These are phyloP conservation scores for Drosophila parthenogenetica DNA, from an alignment of 2,888 invertebrate genomes.

Conservation along the genomic window DNA sequence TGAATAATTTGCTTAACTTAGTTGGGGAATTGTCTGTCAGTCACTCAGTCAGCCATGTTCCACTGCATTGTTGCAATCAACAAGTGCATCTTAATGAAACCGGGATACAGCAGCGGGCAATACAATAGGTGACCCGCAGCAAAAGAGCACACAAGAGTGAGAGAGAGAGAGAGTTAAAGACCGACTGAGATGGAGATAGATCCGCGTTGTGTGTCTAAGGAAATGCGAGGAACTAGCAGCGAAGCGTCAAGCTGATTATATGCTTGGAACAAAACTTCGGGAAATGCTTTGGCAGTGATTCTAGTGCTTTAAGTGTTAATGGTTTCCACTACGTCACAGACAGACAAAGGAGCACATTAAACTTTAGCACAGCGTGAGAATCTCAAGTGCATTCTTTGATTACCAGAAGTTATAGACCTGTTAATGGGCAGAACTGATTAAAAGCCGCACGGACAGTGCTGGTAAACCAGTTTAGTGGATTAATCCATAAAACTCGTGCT, in stretches of 20 bases:
- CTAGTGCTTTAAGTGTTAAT: slow-evolving; percentile 55
- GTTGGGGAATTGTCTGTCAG: slow-evolving; percentile 46
- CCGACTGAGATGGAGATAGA: not conserved
- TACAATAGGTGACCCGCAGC: slow-evolving; percentile 40
- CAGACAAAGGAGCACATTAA: slow-evolving; percentile 17
- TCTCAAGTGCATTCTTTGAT: slow-evolving; percentile 16
- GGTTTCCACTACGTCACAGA: slow-evolving; percentile 48
- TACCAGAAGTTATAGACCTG: slow-evolving; percentile 13
- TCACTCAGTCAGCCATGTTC: slow-evolving; percentile 42
- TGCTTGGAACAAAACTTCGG: slow-evolving; percentile 22
- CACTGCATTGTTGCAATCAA: slow-evolving; percentile 36
- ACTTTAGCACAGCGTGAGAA: slow-evolving; percentile 43
- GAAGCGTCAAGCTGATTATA: slow-evolving; percentile 23
- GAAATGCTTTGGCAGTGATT: slow-evolving; percentile 48
- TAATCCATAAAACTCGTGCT: not conserved
- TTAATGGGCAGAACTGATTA: slow-evolving; percentile 4
- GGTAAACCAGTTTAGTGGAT: slow-evolving; percentile 1
- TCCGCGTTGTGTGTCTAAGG: slow-evolving; percentile 25
- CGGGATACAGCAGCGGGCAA: slow-evolving; percentile 44
- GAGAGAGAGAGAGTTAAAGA: too few species aligned
- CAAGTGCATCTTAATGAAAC: slow-evolving; percentile 59
- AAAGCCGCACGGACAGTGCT: not conserved
- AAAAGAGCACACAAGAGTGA: too few species aligned
- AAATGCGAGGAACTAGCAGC: slow-evolving; percentile 51
- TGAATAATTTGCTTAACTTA: slow-evolving; percentile 72